phyloP scores from a whole-genome alignment of 2,113 vertebrate genomes.

The Myocastor coypus region DNA sequence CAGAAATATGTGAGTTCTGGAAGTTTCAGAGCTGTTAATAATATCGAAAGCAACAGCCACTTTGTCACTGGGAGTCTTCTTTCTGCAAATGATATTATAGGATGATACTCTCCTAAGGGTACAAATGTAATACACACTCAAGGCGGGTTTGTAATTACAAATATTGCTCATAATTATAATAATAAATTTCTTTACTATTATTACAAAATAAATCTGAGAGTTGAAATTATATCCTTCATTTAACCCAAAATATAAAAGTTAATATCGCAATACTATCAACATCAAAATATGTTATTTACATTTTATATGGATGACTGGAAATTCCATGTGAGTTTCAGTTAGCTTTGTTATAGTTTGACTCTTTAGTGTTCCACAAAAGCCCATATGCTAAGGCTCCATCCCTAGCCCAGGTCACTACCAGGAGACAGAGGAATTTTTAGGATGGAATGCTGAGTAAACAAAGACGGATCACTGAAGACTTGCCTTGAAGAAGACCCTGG shows the following conservation, averaged over 20 bases:
- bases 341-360: not conserved
- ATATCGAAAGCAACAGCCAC: not conserved
- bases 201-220: not conserved
- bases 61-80: not conserved
- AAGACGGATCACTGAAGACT: not conserved
- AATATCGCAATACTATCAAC: not conserved
- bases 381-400: not conserved
- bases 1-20: not conserved
- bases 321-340: not conserved
- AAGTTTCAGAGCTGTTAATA: not conserved
- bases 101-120: not conserved
- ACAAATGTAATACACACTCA: not conserved
- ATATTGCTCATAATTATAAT: not conserved
- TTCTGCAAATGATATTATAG: not conserved
- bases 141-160: not conserved
- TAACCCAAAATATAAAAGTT: not conserved
- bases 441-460: fast-evolving
- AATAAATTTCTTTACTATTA: not conserved
- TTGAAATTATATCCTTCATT: not conserved
- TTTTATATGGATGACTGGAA: not conserved
- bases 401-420: too few species aligned
- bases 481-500: not conserved
- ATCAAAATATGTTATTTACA: not conserved
- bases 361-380: not conserved
- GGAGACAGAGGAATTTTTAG: not conserved